Evolutionary conservation across 2,797 vertebrate genomes (phyloP).

Genomic region (Lophotriccus pileatus): DNA sequence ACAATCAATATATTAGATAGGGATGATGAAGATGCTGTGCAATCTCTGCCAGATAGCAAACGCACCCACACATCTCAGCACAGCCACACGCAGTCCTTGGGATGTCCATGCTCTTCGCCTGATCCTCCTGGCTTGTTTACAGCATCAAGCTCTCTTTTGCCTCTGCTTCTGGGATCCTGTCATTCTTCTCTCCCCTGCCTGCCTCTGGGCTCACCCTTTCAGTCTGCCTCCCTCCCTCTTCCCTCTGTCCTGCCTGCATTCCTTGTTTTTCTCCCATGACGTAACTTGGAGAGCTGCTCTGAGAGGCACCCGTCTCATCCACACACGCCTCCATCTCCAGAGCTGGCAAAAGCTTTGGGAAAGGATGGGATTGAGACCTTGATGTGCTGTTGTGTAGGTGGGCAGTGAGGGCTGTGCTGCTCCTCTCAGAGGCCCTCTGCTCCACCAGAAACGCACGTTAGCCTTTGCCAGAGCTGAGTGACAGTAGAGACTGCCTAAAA

Average conservation of each 20-base stretch:
- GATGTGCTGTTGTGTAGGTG: constrained; percentile 10
- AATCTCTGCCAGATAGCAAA: constrained; percentile 7
- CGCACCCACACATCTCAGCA: background rate
- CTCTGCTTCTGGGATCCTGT: background rate
- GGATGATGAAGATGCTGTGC: background rate
- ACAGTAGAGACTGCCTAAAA: background rate
- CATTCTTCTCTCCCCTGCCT: background rate
- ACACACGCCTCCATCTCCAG: constrained; percentile 10
- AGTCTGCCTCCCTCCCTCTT: background rate
- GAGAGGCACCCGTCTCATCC: background rate
- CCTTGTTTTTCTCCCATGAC: background rate
- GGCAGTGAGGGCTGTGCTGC: background rate
- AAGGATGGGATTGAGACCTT: constrained; percentile 15
- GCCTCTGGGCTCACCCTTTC: background rate
- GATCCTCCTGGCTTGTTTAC: background rate
- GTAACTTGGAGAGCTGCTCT: background rate
- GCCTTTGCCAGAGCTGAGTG: background rate
- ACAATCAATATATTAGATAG: constrained; percentile 29
- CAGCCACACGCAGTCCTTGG: background rate
- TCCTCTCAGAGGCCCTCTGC: background rate
- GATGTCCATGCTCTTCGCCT: background rate
- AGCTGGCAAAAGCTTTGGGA: background rate
- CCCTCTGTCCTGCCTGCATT: background rate
- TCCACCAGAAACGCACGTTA: background rate
- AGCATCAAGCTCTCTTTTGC: background rate